These are phyloP conservation scores for Ctenopoma kingsleyae DNA, from an alignment of 2,797 vertebrate species.

Conservation along the genomic window DNA sequence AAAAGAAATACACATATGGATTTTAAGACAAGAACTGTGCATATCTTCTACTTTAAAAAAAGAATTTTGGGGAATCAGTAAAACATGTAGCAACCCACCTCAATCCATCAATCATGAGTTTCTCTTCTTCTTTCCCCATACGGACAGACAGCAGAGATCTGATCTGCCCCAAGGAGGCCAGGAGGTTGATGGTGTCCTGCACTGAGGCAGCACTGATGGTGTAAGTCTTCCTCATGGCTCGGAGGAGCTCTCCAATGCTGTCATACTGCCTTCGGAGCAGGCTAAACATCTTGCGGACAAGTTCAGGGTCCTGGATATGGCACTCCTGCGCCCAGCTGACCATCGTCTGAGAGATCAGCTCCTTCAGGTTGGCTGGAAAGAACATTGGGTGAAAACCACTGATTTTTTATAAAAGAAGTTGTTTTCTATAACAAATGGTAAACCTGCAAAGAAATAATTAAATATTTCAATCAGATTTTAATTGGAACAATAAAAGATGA, in stretches of 20 bases:
- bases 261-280: constrained; percentile 96
- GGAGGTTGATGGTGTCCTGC: constrained; percentile 92
- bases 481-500: background rate
- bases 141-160: constrained; percentile 95
- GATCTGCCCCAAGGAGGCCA: constrained; percentile 96
- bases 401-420: background rate
- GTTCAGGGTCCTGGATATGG: constrained; percentile 93
- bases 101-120: constrained; percentile 97
- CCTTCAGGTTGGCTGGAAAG: constrained; percentile 91
- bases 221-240: constrained; percentile 94
- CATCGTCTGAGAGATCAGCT: constrained; percentile 97
- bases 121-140: constrained; percentile 97
- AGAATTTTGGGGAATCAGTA: background rate
- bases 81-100: constrained; percentile 81
- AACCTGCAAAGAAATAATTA: background rate
- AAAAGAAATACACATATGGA: constrained; percentile 2
- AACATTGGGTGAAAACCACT: background rate
- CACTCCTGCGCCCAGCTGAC: constrained; percentile 97
- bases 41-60: background rate
- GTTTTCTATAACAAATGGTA: background rate
- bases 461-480: background rate
- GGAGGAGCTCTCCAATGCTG: constrained; percentile 95
- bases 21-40: background rate
- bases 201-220: constrained; percentile 94
- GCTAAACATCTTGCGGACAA: constrained; percentile 96